Base-by-base conservation (phyloP, 2,797 vertebrate species). In the Sebastes dallii region DNA sequence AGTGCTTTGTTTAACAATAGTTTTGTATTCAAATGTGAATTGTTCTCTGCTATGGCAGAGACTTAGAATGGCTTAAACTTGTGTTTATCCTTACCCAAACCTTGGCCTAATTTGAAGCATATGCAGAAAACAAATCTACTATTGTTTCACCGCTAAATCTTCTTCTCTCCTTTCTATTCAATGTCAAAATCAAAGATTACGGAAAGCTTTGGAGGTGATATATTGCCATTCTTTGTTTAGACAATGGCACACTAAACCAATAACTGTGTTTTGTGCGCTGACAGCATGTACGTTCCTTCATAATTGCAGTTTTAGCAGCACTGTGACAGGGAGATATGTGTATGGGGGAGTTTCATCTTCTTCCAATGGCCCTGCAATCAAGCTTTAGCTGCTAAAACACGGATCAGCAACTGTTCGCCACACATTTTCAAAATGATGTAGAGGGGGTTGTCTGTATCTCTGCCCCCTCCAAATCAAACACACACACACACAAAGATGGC, bases 171-270 rank as follows among this genome's bases (percentile, higher is more conserved):
- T 86, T 80, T 88, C 88, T 75, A 90, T 92, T 92, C 91, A 81
- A 75, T 91, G 89, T 94, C 89, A 93, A 91, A 95, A 95, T 95
- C 91, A 87, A 94, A 95, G 95, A 95, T 95, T 95, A 95, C 25
- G 14, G 67, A 87, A 66, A 58, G 93, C 90, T 95, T 93, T 93
- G 81, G 87, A 93, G 91, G 91, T 93, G 91, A 95, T 93, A 95
- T 93, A 86, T 90, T 93, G 87, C 87, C 61, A 86, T 94, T 82
- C 85, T 87, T 91, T 91, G 82, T 77, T 80, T 56, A 90, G 84
- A 95, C 93, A 95, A 96, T 93, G 75, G 76, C 1, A 20, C 66
- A 65, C 84, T 93, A 93, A 95, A 94, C 91, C 94, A 91, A 89
- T 87, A 91, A 89, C 84, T 80, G 75, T 80, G 81, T 92, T 95